Conservation (phyloP, 2,888 invertebrate genomes). For the Salticus scenicus region DNA sequence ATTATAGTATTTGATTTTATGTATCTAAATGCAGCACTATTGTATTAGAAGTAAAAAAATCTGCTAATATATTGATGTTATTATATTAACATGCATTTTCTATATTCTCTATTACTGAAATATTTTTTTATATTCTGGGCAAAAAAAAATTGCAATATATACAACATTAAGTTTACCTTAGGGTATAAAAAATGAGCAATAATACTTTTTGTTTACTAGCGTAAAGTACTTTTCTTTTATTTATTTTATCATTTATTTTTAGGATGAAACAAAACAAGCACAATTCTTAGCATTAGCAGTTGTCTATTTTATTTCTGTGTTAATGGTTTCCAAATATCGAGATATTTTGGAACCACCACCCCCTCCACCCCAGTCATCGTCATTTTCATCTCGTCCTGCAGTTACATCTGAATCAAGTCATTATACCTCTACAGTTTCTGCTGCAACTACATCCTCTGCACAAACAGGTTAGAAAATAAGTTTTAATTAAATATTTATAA, state of each 20-base stretch:
- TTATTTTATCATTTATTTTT: conserved; percentile 74
- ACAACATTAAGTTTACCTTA: no score
- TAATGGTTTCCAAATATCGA: conserved; percentile 99
- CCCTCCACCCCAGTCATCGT: conserved; percentile 42
- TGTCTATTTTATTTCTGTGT: conserved; percentile 98
- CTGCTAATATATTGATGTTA: no score
- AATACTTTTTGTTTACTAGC: no score
- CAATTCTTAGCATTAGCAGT: conserved; percentile 99
- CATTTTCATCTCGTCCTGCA: conserved; percentile 50
- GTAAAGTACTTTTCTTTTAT: neutral
- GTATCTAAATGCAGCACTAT: no score
- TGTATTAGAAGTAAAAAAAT: no score
- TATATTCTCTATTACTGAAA: no score
- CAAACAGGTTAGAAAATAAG: conserved; percentile 27
- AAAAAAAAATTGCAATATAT: no score
- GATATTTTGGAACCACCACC: conserved; percentile 95
- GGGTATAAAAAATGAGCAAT: no score
- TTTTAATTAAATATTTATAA: neutral
- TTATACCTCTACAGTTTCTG: conserved; percentile 55
- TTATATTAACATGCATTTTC: no score
- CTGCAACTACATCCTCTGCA: conserved; percentile 32
- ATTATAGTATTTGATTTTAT: no score
- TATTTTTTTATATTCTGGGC: no score
- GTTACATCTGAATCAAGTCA: conserved; percentile 58
- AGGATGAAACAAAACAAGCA: conserved; percentile 99